Percentiles rank a stretch among this genome's conserved stretches.
phyloP scores from a whole-genome alignment of 2,888 invertebrate species.

The Penaeus monodon region DNA sequence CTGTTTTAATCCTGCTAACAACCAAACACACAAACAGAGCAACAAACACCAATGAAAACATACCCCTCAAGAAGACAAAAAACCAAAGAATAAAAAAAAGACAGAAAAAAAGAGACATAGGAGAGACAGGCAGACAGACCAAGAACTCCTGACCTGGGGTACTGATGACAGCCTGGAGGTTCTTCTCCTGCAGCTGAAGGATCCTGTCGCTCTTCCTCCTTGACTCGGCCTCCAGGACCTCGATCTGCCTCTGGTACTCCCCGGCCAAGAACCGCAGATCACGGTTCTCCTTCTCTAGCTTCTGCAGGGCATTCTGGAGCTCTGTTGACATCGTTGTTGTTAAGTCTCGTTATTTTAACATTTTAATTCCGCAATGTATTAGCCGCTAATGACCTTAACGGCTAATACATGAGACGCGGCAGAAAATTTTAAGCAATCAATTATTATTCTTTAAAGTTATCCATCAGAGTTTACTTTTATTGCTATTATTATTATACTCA shows the following conservation, averaged over 20 bases:
- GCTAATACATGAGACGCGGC: too few species aligned
- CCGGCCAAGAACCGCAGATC: conserved; percentile 48
- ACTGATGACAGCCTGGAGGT: conserved; percentile 47
- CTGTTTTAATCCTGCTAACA: too few species aligned
- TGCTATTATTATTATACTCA: too few species aligned
- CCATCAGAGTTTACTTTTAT: too few species aligned
- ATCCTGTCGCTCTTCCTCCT: conserved; percentile 50
- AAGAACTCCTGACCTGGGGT: conserved; percentile 42
- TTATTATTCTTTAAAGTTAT: too few species aligned
- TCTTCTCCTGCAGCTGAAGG: conserved; percentile 55
- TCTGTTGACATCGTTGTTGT: conserved; percentile 12
- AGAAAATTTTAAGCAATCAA: too few species aligned
- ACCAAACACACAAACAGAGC: too few species aligned
- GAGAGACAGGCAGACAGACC: conserved; percentile 10
- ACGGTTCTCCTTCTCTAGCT: conserved; percentile 44
- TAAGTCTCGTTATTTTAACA: too few species aligned
- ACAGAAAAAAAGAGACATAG: not conserved
- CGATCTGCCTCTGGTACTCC: conserved; percentile 48
- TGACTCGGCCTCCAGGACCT: conserved; percentile 49
- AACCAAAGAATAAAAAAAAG: not conserved
- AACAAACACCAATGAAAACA: too few species aligned
- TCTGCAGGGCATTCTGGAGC: conserved; percentile 48
- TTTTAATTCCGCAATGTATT: too few species aligned
- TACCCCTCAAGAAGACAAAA: too few species aligned
- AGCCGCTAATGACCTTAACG: too few species aligned